A percentile compares a stretch with the other conserved stretches of the same genome.
These are phyloP conservation scores for Gavialis gangeticus DNA, from an alignment of 2,113 vertebrate species.

Conservation along the genomic window DNA sequence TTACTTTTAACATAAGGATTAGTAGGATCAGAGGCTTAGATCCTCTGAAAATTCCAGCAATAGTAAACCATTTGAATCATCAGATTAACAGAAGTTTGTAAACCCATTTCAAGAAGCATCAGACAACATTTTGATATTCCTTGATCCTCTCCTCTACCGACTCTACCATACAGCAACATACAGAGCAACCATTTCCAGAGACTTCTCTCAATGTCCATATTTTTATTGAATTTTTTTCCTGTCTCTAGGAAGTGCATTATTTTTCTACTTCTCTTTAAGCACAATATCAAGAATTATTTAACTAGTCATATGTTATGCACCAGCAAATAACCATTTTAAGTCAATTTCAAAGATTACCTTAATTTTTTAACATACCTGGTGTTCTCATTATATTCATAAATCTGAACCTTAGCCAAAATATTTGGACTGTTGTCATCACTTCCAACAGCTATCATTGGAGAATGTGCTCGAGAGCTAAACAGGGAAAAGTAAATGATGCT, in stretches of 20 bases:
- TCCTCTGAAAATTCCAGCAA: not conserved
- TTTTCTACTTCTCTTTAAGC: not conserved
- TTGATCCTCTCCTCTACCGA: too few relatives aligned
- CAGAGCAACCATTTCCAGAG: not conserved
- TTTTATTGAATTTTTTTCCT: not conserved
- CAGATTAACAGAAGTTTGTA: not conserved
- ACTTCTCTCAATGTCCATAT: not conserved
- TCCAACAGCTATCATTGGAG: constrained; percentile 97
- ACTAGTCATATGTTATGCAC: not conserved
- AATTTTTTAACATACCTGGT: constrained; percentile 84
- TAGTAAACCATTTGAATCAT: not conserved
- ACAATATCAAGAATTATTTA: not conserved
- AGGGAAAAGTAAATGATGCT: not conserved
- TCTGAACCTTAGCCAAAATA: constrained; percentile 94
- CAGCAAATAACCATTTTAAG: not conserved
- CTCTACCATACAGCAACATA: not conserved
- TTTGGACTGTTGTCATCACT: constrained; percentile 94
- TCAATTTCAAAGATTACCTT: not conserved
- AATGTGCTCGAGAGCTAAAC: constrained; percentile 92
- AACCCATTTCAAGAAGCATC: not conserved
- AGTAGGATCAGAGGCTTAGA: not conserved
- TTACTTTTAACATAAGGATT: not conserved
- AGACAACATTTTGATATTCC: not conserved
- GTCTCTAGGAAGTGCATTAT: not conserved
- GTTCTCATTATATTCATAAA: constrained; percentile 98